Base-by-base conservation (phyloP, 2,113 vertebrate genomes). In the Trogon melanurus region DNA sequence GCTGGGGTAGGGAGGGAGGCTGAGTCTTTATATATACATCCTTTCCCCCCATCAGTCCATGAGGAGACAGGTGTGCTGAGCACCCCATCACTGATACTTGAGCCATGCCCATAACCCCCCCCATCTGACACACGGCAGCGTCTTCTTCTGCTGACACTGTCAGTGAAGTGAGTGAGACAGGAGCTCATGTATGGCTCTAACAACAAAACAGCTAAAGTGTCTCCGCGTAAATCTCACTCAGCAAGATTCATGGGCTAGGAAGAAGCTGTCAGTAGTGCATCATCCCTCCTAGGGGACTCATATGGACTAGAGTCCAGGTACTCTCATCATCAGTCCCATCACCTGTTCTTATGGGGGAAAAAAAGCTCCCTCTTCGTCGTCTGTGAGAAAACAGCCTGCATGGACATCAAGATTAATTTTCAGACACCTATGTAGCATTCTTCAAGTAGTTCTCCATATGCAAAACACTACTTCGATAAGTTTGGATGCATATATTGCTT, bases 61-160 rank as follows among this genome's bases (percentile, higher is more conserved):
- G 71, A 45, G 9, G 20, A 67, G 10, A 8, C 18, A 58, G 32
- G 8, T 16, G 20, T 70, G 60, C 60, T 50, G 16, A 64, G 8
- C 25, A 32, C 5, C 14, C 9, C 22, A 20, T 61, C 57, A 13
- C 44, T 47, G 84, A 61, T 34, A 8, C 36, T 36, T 74, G 45
- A 76, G 14, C 21, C 18, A 17, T 88, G 17, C 32, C 25, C 16
- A 1, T 48, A 57, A 61, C 36, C 8, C 38, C 5, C 25, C 9
- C 4, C 3, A 8, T 53, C 30, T 70, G 22, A 50, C 0, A 0
- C 12, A 6, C 8, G 7, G 16, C 36, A n/a, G n/a, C 11, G 3
- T 54, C 19, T 34, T 79, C 21, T 50, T 82, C 58, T 76, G 21
- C n/a, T 81, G 34, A 19, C 4, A 2, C 23, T 50, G 11, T 32